A percentile compares a stretch with the other conserved stretches of the same genome.
These are phyloP conservation scores for Sebastes steindachneri DNA, from an alignment of 2,797 vertebrate genomes.

Conservation along the genomic window DNA sequence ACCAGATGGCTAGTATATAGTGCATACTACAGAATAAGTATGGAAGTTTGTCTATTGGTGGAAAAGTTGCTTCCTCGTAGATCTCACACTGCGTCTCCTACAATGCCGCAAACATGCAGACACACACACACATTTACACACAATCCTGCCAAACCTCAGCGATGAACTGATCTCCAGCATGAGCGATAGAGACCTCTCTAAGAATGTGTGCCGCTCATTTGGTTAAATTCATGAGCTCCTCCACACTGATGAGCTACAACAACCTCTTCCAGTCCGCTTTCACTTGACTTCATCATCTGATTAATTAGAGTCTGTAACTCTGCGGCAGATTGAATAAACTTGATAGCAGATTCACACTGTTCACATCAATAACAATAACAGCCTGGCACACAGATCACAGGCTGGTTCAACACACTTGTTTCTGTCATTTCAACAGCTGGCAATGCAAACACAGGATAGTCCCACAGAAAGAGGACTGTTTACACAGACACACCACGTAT, in stretches of 20 bases:
- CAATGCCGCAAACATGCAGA: conserved; percentile 6
- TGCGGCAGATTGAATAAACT: not conserved
- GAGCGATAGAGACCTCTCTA: not conserved
- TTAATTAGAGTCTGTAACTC: conserved; percentile 13
- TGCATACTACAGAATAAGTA: not conserved
- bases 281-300: conserved; percentile 15
- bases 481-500: conserved; percentile 41
- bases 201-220: not conserved
- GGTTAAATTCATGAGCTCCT: conserved; percentile 1
- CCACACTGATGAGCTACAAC: not conserved
- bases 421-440: conserved; percentile 70
- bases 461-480: conserved; percentile 51
- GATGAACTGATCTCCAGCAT: conserved; percentile 1
- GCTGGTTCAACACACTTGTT: conserved; percentile 35
- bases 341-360: conserved; percentile 10
- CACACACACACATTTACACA: not conserved
- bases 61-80: too few species aligned
- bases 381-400: conserved; percentile 47
- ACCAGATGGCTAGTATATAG: not conserved
- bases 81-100: not conserved
- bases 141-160: not conserved
- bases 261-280: conserved; percentile 15
- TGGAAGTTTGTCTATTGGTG: not conserved
- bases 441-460: conserved; percentile 41
- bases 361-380: conserved; percentile 49